Evolutionary conservation across 1,140 invertebrate species (phyloP).

Genomic region (Aphidius ervi): DNA sequence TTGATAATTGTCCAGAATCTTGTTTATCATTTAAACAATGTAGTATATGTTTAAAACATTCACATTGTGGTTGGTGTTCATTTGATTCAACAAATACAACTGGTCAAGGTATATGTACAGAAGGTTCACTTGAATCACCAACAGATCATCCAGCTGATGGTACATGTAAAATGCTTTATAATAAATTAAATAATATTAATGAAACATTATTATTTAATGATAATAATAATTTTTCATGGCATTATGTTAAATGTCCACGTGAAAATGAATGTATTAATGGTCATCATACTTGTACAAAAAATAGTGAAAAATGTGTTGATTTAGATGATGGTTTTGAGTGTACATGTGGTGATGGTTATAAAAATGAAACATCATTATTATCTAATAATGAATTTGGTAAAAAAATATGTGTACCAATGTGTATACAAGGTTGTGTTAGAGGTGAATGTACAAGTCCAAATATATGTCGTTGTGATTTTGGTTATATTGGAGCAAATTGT

Average conservation of each 20-base stretch:
- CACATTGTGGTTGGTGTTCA: slow-evolving; percentile 83
- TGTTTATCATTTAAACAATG: slow-evolving; percentile 83
- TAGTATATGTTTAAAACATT: slow-evolving; percentile 77
- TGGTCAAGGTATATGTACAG: slow-evolving; percentile 67
- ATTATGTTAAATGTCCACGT: slow-evolving; percentile 81
- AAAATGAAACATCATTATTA: slow-evolving; percentile 46
- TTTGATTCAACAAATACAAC: slow-evolving; percentile 53
- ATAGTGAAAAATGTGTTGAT: slow-evolving; percentile 82
- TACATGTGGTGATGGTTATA: slow-evolving; percentile 79
- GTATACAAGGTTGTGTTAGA: slow-evolving; percentile 83
- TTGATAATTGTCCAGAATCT: slow-evolving; percentile 76
- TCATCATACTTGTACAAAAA: slow-evolving; percentile 83
- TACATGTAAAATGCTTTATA: slow-evolving; percentile 60
- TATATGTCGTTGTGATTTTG: slow-evolving; percentile 87
- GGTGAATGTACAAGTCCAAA: slow-evolving; percentile 83
- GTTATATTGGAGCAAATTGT: slow-evolving; percentile 91
- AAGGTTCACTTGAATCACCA: slow-evolving; percentile 72
- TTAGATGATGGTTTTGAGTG: slow-evolving; percentile 74
- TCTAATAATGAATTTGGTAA: slow-evolving; percentile 40
- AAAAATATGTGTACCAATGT: slow-evolving; percentile 73
- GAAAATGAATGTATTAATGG: slow-evolving; percentile 92
- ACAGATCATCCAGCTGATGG: slow-evolving; percentile 64
- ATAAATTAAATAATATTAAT: slow-evolving; percentile 35
- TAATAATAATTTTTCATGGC: slow-evolving; percentile 63
- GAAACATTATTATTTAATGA: slow-evolving; percentile 15